Percentiles rank a stretch among this genome's conserved stretches.
Conservation (phyloP, 1,140 invertebrate species). For the Caenorhabditis latens region DNA sequence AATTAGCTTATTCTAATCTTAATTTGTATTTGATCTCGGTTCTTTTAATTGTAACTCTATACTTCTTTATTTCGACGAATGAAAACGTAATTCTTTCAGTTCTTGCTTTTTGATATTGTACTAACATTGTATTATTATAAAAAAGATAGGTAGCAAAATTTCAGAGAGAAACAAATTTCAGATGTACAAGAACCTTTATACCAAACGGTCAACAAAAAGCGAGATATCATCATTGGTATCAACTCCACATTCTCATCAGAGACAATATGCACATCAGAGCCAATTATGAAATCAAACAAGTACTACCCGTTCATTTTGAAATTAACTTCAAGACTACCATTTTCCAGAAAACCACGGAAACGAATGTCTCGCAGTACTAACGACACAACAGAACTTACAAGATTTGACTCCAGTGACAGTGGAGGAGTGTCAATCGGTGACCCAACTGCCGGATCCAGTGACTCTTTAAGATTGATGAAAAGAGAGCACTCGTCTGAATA, state of each 20-base stretch:
- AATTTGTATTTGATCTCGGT: conserved; percentile 51
- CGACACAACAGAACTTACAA: conserved; percentile 43
- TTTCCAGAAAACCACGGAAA: conserved; percentile 30
- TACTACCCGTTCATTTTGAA: not conserved
- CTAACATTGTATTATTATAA: not conserved
- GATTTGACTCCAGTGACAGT: conserved; percentile 55
- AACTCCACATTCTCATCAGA: conserved; percentile 63
- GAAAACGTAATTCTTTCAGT: conserved; percentile 17
- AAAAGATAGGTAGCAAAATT: not conserved
- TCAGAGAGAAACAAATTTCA: not conserved
- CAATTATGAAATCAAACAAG: conserved; percentile 17
- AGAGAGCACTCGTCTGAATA: conserved; percentile 37
- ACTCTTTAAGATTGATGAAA: conserved; percentile 9
- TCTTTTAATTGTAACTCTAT: conserved; percentile 39
- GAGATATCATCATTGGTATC: conserved; percentile 61
- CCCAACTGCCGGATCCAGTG: conserved; percentile 26
- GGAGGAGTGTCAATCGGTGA: conserved; percentile 50
- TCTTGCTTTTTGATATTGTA: conserved; percentile 33
- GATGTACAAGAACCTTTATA: conserved; percentile 48
- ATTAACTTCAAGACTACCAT: not conserved
- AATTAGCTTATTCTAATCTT: conserved; percentile 18
- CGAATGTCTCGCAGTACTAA: conserved; percentile 25
- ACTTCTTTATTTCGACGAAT: conserved; percentile 26
- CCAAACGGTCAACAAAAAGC: conserved; percentile 46
- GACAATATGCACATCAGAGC: conserved; percentile 42